Evolutionary conservation across 1,140 invertebrate genomes (phyloP), one percentile per base, ranked within the genome.

Genomic region (Leptonema lineaticorne): DNA sequence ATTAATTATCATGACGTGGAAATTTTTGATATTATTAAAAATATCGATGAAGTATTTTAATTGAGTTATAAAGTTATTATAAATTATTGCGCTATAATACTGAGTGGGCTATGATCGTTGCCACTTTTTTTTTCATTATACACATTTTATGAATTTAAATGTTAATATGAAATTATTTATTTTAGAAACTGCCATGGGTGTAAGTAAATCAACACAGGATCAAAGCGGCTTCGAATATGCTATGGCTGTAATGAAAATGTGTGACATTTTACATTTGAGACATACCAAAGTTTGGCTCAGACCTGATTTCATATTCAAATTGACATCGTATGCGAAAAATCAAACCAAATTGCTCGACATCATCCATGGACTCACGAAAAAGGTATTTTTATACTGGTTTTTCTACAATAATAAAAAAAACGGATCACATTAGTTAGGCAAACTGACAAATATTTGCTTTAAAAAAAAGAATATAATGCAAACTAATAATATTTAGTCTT

Each of bases 231-330:
- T 87, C 72, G 89, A 92, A 77, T 92, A 92, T 70, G 91, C 91
- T 0, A 89, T 91, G 88, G 90, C 91, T 66, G 91, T 92, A 0
- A 92, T 92, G 90, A 90, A 92, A 74, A 91, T 93, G 86, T 92
- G 89, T 73, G 89, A 92, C 69, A 92, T 93, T 65, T 84, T 93
- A 0, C 91, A 93, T 74, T 78, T 89, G n/a, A 88, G 95, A 71
- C 90, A 95, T 73, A 88, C 90, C 14, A 88, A 89, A 70, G 85
- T 95, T 18, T 94, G 93, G 88, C 79, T 95, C 11, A 88, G 92
- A 79, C 87, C 88, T 7, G 89, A 96, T 69, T 82, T 90, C 70
- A 78, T 97, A 0, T 98, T 94, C 82, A 88, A 90, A 63, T 80
- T 91, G 8, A 90, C 91, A 3, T 85, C 88, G n/a, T 85, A 88